Conservation (phyloP, 2,888 invertebrate genomes). For the Caenorhabditis afra region DNA sequence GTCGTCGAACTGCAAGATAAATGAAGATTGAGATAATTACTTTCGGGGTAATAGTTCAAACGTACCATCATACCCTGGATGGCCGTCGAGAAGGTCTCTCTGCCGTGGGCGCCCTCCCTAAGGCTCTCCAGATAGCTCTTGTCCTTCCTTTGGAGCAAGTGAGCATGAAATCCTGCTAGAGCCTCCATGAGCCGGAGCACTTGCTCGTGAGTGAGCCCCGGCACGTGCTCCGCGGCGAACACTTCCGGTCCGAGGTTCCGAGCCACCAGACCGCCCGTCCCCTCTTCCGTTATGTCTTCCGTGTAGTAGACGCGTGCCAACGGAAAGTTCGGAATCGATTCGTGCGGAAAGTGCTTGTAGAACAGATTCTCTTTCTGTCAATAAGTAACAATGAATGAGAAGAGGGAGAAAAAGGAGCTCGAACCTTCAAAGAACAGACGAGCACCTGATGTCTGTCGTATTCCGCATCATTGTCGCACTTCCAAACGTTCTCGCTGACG, state of each 20-base stretch:
- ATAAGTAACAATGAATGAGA: too few species aligned
- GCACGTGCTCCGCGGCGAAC: slow-evolving; percentile 40
- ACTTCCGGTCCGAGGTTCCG: slow-evolving; percentile 24
- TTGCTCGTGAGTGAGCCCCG: slow-evolving; percentile 37
- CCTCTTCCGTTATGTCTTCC: slow-evolving; percentile 33
- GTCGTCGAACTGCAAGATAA: slow-evolving; percentile 42
- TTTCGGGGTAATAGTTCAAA: too few species aligned
- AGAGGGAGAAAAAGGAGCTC: too few species aligned
- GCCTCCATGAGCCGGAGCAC: slow-evolving; percentile 38
- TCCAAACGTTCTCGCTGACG: slow-evolving; percentile 37
- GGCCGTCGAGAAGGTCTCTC: slow-evolving; percentile 5
- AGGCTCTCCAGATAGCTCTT: slow-evolving; percentile 33
- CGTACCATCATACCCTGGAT: slow-evolving; percentile 39
- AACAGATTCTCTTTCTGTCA: slow-evolving; percentile 51
- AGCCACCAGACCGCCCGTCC: slow-evolving; percentile 47
- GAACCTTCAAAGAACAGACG: slow-evolving; percentile 19
- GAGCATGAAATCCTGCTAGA: slow-evolving; percentile 30
- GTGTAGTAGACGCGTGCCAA: slow-evolving; percentile 33
- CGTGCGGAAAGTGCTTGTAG: slow-evolving; percentile 32
- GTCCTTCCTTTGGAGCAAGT: slow-evolving; percentile 19
- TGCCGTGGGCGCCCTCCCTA: slow-evolving; percentile 36
- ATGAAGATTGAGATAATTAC: too few species aligned
- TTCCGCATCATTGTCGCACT: slow-evolving; percentile 3
- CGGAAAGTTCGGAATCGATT: slow-evolving; percentile 39
- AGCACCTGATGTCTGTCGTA: not conserved